Evolutionary conservation across 2,113 vertebrate genomes (phyloP), one percentile per base, ranked within the genome.

Genomic region (Toxotes jaculatrix): DNA sequence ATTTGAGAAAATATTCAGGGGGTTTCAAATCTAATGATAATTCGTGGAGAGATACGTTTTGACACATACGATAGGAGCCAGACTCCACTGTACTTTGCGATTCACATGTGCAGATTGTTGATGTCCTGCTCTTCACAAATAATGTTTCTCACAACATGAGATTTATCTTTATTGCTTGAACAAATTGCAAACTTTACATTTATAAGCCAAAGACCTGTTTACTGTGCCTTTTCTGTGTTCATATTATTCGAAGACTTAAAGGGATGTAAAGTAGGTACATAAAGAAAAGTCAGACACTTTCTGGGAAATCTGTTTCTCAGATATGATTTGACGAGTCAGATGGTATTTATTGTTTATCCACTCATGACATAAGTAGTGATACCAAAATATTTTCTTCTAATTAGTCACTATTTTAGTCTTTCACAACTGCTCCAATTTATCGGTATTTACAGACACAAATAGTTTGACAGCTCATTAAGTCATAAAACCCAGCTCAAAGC

Each of bases 371-470:
- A 42, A 40, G 51, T 34, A 12, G 2, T 43, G 34, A 60, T 61
- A 51, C 7, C 5, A 55, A 76, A 66, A 55, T 66, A 65, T 77
- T 77, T 74, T 42, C 6, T 10, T 64, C 67, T 61, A 86, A 56
- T 74, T 83, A 74, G 43, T 78, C 0, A 0, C 31, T 34, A 78
- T 82, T 75, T 64, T 43, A 34, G 45, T 61, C 6, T 31, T 69
- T 71, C 47, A 49, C 43, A 86, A 45, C 36, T 62, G 34, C 21
- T 47, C 51, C 1, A 10, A 53, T 72, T 53, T 63, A 63, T 84
- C 74, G 69, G 14, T 63, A 34, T 87, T 87, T 79, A 89, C 42
- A 75, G 23, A 75, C 77, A 19, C 53, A 71, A 80, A 74, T 64
- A 17, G 60, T 63, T 57, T 80, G 49, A 79, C 1, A 19, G 72